Evolutionary conservation across 2,113 vertebrate genomes (phyloP), one percentile per base, ranked within the genome.

Genomic region (Puntigrus tetrazona): DNA sequence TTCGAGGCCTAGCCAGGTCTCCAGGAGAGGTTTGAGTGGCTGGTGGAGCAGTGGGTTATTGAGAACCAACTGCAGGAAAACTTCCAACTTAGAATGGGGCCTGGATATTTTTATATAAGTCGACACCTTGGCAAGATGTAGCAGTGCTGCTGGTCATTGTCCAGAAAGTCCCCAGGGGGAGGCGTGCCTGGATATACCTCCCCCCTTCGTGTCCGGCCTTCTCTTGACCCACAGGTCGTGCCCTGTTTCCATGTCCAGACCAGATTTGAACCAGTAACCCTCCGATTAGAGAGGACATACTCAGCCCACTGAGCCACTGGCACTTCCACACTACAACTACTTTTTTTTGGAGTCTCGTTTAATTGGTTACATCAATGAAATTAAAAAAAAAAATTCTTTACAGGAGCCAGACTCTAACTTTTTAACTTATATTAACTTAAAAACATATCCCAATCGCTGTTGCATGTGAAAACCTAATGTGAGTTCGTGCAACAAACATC

Each of bases 81-180:
- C 16, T 65, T 27, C 3, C 0, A 8, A 69, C 34, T 69, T 69
- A 38, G 65, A 20, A 0, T 10, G 0, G 0, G 0, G 1, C 0
- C 16, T 69, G 65, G 65, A 36, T 11, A 5, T 69, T 69, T 38
- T 63, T 31, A 61, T 57, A 69, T n/a, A 69, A 38, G 65, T 67
- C 2, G 1, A 18, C 7, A 34, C 1, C 1, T 2, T 63, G 1
- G 1, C 0, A 6, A 0, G 16, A 34, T 5, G 9, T 4, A 25
- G 22, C 22, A 69, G 18, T 20, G 0, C 65, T 38, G 4, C 65
- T 69, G 18, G 31, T 38, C 20, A 36, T 69, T 0, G 0, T 11
- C 22, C 4, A 0, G 36, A 20, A 38, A 13, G 2, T 38, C 34
- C 67, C 67, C 67, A 3, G 36, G 67, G 67, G 65, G 67, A 67